Evolutionary conservation across 2,888 invertebrate species (phyloP).

Genomic region (Hanleya hanleyi): DNA sequence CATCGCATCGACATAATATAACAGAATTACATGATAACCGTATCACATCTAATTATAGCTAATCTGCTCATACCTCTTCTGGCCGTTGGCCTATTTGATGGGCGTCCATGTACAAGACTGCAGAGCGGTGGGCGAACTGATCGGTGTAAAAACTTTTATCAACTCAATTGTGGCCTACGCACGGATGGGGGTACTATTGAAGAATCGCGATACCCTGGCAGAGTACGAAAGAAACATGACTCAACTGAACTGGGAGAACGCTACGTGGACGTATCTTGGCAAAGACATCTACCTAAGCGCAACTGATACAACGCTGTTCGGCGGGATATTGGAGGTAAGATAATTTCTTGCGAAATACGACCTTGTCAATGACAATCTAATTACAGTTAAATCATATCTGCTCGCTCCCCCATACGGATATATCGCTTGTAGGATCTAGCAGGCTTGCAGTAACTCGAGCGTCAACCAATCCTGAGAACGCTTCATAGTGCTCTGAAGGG

Average conservation of each 20-base stretch:
- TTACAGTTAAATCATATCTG: too few relatives aligned
- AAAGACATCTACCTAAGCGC: neutral
- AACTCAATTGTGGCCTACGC: slow-evolving; percentile 94
- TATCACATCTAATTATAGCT: slow-evolving; percentile 67
- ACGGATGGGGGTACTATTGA: neutral
- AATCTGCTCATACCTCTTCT: slow-evolving; percentile 80
- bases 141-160: slow-evolving; percentile 90
- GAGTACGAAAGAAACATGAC: neutral
- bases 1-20: too few relatives aligned
- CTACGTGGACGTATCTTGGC: neutral
- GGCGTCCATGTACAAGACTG: slow-evolving; percentile 80
- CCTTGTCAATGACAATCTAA: too few relatives aligned
- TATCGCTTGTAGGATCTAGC: too few relatives aligned
- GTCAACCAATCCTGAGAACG: too few relatives aligned
- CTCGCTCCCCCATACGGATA: too few relatives aligned
- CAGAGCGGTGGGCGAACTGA: slow-evolving; percentile 83
- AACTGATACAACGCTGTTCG: neutral
- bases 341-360: too few relatives aligned
- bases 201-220: neutral
- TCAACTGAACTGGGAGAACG: neutral
- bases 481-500: too few relatives aligned
- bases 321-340: neutral
- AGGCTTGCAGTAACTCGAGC: too few relatives aligned
- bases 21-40: too few relatives aligned
- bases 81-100: slow-evolving; percentile 91